These are phyloP conservation scores for Paradoxurus hermaphroditus DNA, from an alignment of 2,113 vertebrate species.

Conservation along the genomic window DNA sequence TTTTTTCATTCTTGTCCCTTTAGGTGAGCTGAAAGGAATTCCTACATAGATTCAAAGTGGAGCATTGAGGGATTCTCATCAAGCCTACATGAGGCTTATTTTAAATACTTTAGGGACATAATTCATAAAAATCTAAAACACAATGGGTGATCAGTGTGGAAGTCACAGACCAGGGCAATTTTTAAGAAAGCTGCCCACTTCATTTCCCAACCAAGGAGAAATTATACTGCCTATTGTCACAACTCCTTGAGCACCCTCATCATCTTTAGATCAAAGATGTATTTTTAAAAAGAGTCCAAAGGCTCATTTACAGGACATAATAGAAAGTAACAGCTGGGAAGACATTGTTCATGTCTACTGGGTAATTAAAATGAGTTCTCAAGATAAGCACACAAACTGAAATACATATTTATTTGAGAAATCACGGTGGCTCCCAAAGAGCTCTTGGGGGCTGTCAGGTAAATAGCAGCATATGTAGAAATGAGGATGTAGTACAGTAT, in stretches of 20 bases:
- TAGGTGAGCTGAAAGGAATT: background rate
- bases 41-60: background rate
- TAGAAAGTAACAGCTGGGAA: conserved; percentile 64
- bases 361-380: conserved; percentile 64
- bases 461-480: background rate
- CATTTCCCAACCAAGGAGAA: background rate
- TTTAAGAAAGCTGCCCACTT: background rate
- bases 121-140: background rate
- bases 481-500: background rate
- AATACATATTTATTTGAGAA: conserved; percentile 72
- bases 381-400: conserved; percentile 43
- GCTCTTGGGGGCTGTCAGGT: conserved; percentile 43
- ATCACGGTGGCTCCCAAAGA: conserved; percentile 7
- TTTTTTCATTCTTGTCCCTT: background rate
- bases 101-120: background rate
- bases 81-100: background rate
- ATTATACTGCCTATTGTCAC: background rate
- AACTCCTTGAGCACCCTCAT: background rate
- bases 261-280: conserved; percentile 57
- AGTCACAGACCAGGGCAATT: background rate
- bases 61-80: background rate
- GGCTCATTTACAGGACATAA: conserved; percentile 38
- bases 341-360: conserved; percentile 47
- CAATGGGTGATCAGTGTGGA: background rate
- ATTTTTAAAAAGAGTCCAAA: conserved; percentile 49